Evolutionary conservation across 2,797 vertebrate genomes (phyloP).

Genomic region (Peromyscus nudipes): DNA sequence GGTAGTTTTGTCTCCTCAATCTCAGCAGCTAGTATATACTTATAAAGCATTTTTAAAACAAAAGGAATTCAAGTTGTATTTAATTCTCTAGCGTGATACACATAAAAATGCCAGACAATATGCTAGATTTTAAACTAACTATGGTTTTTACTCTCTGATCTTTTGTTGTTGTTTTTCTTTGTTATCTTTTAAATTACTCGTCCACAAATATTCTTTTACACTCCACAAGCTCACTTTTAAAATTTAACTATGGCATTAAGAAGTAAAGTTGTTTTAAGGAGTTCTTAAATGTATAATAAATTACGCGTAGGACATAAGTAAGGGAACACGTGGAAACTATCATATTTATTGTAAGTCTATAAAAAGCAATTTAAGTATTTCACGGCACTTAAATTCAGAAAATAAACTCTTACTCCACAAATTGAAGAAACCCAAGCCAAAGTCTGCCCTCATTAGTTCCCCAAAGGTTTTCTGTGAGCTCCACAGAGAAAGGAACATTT

Average conservation of each 20-base stretch:
- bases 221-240: background rate
- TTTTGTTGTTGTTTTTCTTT: background rate
- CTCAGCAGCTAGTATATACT: background rate
- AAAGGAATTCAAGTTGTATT: background rate
- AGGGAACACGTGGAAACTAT: background rate
- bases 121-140: background rate
- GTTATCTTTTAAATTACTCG: background rate
- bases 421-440: background rate
- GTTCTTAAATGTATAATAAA: background rate
- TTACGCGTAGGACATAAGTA: background rate
- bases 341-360: background rate
- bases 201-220: background rate
- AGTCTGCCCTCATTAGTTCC: background rate
- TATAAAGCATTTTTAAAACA: constrained; percentile 26
- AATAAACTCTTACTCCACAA: background rate
- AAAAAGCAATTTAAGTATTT: background rate
- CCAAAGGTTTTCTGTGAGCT: background rate
- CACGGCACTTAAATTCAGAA: background rate
- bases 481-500: background rate
- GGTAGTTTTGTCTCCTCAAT: background rate
- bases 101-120: background rate
- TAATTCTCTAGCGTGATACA: background rate
- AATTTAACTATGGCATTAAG: background rate
- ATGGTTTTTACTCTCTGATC: background rate
- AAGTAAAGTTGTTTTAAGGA: background rate